Percentiles rank a stretch among this genome's conserved stretches.
phyloP scores from a whole-genome alignment of 2,888 invertebrate species.

The Polymixis lichenea region DNA sequence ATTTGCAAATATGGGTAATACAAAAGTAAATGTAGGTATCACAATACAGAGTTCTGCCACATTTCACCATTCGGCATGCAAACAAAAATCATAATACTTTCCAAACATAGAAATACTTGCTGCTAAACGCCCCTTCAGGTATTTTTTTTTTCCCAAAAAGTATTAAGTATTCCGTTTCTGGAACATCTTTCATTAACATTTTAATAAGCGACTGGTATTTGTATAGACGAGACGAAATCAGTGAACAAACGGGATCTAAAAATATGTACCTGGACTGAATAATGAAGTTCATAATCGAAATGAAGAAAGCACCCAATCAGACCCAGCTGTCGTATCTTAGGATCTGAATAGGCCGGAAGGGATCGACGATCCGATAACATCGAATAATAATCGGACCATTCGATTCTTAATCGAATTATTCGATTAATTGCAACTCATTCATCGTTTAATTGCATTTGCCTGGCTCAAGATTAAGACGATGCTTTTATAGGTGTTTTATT shows the following conservation, averaged over 20 bases:
- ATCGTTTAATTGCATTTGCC: slow-evolving; percentile 38
- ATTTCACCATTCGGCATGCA: too few relatives aligned
- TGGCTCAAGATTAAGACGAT: slow-evolving; percentile 48
- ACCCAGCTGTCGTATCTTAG: slow-evolving; percentile 20
- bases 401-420: slow-evolving; percentile 33
- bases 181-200: slow-evolving; percentile 38
- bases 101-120: neutral
- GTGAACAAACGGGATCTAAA: slow-evolving; percentile 8
- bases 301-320: slow-evolving; percentile 34
- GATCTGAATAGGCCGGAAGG: slow-evolving; percentile 32
- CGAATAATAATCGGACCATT: slow-evolving; percentile 45
- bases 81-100: neutral
- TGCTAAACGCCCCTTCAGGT: neutral
- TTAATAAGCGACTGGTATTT: slow-evolving; percentile 35
- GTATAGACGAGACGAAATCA: slow-evolving; percentile 15
- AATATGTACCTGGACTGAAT: slow-evolving; percentile 22
- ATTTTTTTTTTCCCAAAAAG: neutral
- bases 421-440: slow-evolving; percentile 48
- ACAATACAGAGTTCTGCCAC: too few relatives aligned
- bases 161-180: slow-evolving; percentile 35
- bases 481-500: slow-evolving; percentile 71
- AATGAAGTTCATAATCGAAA: slow-evolving; percentile 35
- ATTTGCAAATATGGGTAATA: too few relatives aligned
- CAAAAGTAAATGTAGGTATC: too few relatives aligned
- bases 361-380: slow-evolving; percentile 45